Evolutionary conservation across 2,797 vertebrate genomes (phyloP).

Genomic region (Salmo trutta): DNA sequence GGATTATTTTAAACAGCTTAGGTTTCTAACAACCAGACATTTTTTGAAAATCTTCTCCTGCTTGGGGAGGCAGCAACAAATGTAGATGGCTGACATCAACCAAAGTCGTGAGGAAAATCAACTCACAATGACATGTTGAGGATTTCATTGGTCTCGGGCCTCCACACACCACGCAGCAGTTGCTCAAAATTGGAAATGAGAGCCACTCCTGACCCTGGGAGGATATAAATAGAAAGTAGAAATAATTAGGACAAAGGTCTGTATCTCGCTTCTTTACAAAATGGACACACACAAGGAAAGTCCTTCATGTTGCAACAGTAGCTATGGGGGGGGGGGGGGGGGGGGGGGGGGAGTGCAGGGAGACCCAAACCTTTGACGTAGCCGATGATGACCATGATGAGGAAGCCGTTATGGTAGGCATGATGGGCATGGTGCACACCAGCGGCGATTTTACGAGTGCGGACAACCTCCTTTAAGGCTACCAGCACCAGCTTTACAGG

Average conservation of each 20-base stretch:
- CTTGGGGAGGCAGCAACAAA: background rate
- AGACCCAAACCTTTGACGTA: conserved; percentile 90
- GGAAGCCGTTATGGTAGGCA: conserved; percentile 90
- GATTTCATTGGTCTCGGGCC: conserved; percentile 93
- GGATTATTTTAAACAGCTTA: background rate
- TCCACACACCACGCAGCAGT: conserved; percentile 96
- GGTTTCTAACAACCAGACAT: background rate
- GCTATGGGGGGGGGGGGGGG: too few species aligned
- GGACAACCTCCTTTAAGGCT: conserved; percentile 96
- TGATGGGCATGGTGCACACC: conserved; percentile 96
- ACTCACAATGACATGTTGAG: conserved; percentile 98
- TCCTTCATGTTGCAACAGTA: background rate
- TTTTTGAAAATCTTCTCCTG: background rate
- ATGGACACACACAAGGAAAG: background rate
- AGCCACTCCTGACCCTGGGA: conserved; percentile 90
- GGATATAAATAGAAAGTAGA: conserved; percentile 60
- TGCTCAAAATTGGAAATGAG: conserved; percentile 95
- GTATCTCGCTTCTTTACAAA: conserved; percentile 21
- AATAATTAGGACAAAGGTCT: conserved; percentile 45
- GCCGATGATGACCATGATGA: conserved; percentile 91
- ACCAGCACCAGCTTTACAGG: conserved; percentile 93
- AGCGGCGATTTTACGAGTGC: conserved; percentile 91
- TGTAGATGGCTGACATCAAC: background rate
- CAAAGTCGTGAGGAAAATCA: background rate
- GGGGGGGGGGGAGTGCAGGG: background rate